Base-by-base conservation (phyloP, 2,888 invertebrate species). In the Eupithecia subumbrata region DNA sequence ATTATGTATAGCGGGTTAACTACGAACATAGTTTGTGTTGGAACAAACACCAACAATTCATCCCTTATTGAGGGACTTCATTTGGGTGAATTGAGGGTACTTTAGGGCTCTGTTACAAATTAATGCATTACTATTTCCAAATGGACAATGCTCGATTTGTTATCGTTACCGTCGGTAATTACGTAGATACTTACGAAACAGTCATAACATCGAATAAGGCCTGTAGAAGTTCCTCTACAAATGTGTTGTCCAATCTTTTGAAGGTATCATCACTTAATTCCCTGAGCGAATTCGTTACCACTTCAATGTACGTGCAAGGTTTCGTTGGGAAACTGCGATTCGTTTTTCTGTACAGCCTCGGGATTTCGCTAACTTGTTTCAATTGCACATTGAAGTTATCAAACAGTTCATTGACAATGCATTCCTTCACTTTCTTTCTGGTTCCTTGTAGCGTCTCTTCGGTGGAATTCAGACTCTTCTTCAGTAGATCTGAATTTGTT, bases 351-450 rank as follows among this genome's bases (percentile, higher is more conserved):
- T 98, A 99, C 74, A 99, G 93, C 79, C 99, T 95, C 3, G 99
- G 99, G 90, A 99, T 98, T 88, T 99, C 98, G 82, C 97, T 97
- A 7, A 99, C 98, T 95, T 97, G 97, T 79, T 97, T 96, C 82
- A 98, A 94, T 82, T 96, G 96, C 37, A 94, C 89, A 71, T 96
- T 93, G 84, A 96, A 91, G 81, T 89, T 87, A 67, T 89, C 88
- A 82, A 85, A 93, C 75, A 95, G 79, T 84, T 94, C 94, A 74
- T 88, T 90, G 3, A 94, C 92, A 82, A 95, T 91, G 83, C 91
- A 91, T 74, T 91, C 90, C 76, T 85, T 89, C 67, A 94, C 88
- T 83, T 89, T 91, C 8, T 82, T 80, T 78, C 89, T 91, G 16
- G 88, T 89, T 8, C 83, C 85, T 79, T 85, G 80, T 72, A 94